These are phyloP conservation scores for Jaculus jaculus DNA, from an alignment of 2,113 vertebrate genomes.

Conservation along the genomic window DNA sequence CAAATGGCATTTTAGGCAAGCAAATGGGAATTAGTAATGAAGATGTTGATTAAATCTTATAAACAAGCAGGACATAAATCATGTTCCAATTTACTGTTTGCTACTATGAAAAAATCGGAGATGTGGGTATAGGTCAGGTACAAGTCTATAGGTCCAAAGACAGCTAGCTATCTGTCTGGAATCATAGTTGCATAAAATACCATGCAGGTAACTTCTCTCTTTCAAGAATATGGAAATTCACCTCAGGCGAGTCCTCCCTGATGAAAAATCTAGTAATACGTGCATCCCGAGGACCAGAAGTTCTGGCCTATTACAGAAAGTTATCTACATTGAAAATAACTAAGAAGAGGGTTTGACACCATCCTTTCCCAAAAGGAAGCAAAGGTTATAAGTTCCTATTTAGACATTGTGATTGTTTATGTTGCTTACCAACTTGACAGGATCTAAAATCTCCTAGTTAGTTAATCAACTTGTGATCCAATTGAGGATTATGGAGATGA, in stretches of 20 bases:
- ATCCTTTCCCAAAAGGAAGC: background rate
- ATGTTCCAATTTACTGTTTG: background rate
- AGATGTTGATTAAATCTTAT: background rate
- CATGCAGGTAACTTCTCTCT: background rate
- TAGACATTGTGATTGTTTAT: too few species aligned
- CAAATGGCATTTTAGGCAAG: background rate
- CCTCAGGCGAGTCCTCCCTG: background rate
- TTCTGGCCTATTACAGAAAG: background rate
- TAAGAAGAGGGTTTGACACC: background rate
- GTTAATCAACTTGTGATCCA: too few species aligned
- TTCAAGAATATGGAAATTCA: background rate
- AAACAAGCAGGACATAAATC: background rate
- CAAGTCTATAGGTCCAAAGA: background rate
- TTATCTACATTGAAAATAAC: background rate
- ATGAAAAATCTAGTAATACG: background rate
- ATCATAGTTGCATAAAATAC: background rate
- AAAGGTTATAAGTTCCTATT: background rate
- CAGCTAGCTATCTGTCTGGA: background rate
- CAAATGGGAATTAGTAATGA: background rate
- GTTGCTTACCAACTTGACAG: too few species aligned
- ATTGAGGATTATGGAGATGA: too few species aligned
- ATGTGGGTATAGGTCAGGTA: background rate
- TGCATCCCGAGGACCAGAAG: background rate
- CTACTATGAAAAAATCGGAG: background rate
- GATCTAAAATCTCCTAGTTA: too few species aligned